Base-by-base conservation (phyloP, 2,888 invertebrate genomes). In the Shargacucullia verbasci region DNA sequence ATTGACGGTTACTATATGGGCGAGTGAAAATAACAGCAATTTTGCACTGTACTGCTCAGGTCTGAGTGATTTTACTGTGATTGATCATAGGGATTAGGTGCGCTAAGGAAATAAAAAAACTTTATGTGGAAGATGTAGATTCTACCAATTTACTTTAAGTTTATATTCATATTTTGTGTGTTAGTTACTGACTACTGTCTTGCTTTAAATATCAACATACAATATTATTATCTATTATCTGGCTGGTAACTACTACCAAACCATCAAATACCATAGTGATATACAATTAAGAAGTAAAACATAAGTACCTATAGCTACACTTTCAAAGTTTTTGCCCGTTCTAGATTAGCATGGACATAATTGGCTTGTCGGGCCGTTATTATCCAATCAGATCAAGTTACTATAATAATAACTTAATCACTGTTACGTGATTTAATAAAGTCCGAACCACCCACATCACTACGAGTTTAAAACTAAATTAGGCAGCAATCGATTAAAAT, bases 1-100 rank as follows among this genome's bases (percentile, higher is more conserved):
- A 87, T 84, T 83, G 84, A 84, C 82, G 77, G 81, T 78, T 80
- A 73, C 80, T 81, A 70, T 83, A 80, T 77, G 76, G 73, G 78
- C 74, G 72, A 78, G 78, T 81, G 81, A 83, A 84, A 86, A 84
- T 85, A 80, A 80, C 78, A 73, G 70, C 74, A 76, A 80, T 82
- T 80, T 78, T 52, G 70, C 70, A 65, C 73, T 64, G 39, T 52
- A 66, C 60, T 59, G 50, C 64, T 55, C 58, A 68, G 48, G 61
- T 61, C 34, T 70, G 70, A 70, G 66, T 71, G 56, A 69, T 66
- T 75, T 67, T 61, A 68, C 73, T 65, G 57, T 49, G 50, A 61
- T 49, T 65, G 68, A 64, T 79, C 67, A 66, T 64, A 55, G 55
- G 40, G 48, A 63, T 61, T 69, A 48, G 15, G n/a, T 34, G 41